Percentiles rank a stretch among this genome's conserved stretches.
Conservation (phyloP, 2,797 vertebrate species). For the Ctenopoma multispine region DNA sequence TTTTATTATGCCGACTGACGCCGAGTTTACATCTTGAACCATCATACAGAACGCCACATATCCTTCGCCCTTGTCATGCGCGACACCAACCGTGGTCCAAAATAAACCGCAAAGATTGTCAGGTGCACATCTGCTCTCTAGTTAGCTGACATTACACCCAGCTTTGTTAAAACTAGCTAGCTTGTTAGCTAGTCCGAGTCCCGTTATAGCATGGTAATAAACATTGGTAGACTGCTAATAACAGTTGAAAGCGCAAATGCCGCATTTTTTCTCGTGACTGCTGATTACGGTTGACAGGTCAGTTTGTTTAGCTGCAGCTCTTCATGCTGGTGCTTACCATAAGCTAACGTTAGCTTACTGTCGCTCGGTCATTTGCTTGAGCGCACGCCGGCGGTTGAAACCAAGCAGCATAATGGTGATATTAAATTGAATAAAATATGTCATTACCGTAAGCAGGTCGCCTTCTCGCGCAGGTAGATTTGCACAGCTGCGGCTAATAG, state of each 20-base stretch:
- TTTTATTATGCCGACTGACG: not conserved
- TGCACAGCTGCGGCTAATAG: slow-evolving; percentile 79
- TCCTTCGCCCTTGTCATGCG: not conserved
- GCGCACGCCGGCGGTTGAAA: slow-evolving; percentile 30
- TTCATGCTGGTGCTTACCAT: slow-evolving; percentile 21
- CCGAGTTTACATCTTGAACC: not conserved
- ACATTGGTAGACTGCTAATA: not conserved
- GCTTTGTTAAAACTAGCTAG: slow-evolving; percentile 44
- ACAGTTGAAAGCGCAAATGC: not conserved
- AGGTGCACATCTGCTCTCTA: slow-evolving; percentile 47
- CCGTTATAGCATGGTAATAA: too few species aligned
- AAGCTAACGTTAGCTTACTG: slow-evolving; percentile 53
- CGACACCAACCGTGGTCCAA: not conserved
- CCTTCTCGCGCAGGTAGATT: slow-evolving; percentile 67
- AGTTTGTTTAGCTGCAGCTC: slow-evolving; percentile 30
- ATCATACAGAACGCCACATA: not conserved
- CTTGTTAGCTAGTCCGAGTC: not conserved
- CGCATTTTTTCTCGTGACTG: slow-evolving; percentile 10
- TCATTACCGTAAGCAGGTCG: slow-evolving; percentile 74
- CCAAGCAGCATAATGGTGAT: slow-evolving; percentile 19
- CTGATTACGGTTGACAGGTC: slow-evolving; percentile 13
- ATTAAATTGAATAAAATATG: slow-evolving; percentile 41
- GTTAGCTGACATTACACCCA: slow-evolving; percentile 15
- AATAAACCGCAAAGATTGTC: slow-evolving; percentile 31
- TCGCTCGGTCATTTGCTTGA: slow-evolving; percentile 36